Base-by-base conservation (phyloP, 2,113 vertebrate species). In the Peromyscus maniculatus region DNA sequence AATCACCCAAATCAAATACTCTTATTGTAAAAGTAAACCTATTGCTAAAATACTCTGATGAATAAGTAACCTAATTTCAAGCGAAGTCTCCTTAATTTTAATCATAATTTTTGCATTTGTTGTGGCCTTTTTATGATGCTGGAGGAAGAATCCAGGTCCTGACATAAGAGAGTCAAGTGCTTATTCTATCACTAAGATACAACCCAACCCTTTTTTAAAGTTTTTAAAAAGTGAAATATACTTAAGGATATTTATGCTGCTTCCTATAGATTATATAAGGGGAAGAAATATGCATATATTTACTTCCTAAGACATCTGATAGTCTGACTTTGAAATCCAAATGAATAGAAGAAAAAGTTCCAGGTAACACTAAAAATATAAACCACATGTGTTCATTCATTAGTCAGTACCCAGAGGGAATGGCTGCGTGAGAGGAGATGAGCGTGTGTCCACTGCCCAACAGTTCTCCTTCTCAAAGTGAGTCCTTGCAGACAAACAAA, bases 241-340 rank as follows among this genome's bases (percentile, higher is more conserved):
- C 36, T 19, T 2, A 75, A 89, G 33, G 33, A 24, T 66, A 66
- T 79, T 91, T 91, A 75, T 46, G 52, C 7, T 59, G n/a, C 31
- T 43, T 87, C 33, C 39, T 49, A 36, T 79, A 92, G 24, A 31
- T 93, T 52, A 55, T 62, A 5, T 59, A 49, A 89, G 87, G 28
- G 26, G n/a, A 33, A 12, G 26, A 91, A 71, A 59, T 5, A 77
- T 7, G 15, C 7, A 7, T 11, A 87, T 3, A 31, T 78, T 84
- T 87, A 83, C n/a, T 92, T 89, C 89, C 39, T 33, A 92, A 90
- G n/a, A 67, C 9, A 80, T 62, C 33, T n/a, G 13, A 92, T 66
- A 84, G 91, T n/a, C 22, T 97, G 59, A 94, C 80, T 90, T 82
- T 92, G 71, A 96, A 88, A 16, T 72, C 31, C 2, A 88, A 90